These are phyloP conservation scores for Zaprionus camerounensis DNA, from an alignment of 1,140 invertebrate species.

Conservation along the genomic window DNA sequence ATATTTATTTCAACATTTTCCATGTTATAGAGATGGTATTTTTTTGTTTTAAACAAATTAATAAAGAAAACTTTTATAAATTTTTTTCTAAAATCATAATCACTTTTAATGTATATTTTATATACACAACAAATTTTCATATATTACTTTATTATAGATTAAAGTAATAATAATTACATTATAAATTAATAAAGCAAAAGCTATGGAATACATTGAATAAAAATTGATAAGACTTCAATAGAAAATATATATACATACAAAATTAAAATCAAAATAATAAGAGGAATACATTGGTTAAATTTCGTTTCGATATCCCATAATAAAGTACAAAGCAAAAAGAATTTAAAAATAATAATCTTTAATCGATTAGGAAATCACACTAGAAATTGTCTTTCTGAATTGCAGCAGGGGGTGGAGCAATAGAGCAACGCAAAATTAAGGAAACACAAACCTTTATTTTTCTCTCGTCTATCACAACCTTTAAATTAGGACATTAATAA, in stretches of 20 bases:
- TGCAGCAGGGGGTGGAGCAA: slow-evolving; percentile 13
- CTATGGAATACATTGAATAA: slow-evolving; percentile 58
- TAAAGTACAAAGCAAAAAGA: slow-evolving; percentile 43
- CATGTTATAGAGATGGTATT: neutral
- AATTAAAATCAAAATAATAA: slow-evolving; percentile 43
- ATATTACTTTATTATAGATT: slow-evolving; percentile 69
- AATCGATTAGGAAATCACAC: slow-evolving; percentile 55
- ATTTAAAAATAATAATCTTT: slow-evolving; percentile 45
- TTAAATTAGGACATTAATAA: slow-evolving; percentile 73
- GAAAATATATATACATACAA: slow-evolving; percentile 45
- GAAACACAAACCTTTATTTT: slow-evolving; percentile 62
- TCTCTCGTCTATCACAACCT: slow-evolving; percentile 76
- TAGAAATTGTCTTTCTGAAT: slow-evolving; percentile 54
- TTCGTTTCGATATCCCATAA: slow-evolving; percentile 35
- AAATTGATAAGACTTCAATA: slow-evolving; percentile 48
- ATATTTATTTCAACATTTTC: neutral
- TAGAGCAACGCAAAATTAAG: slow-evolving; percentile 62
- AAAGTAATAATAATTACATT: slow-evolving; percentile 74
- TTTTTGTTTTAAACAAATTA: slow-evolving; percentile 1
- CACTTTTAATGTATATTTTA: slow-evolving; percentile 80
- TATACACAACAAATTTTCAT: slow-evolving; percentile 79
- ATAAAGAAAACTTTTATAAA: slow-evolving; percentile 17
- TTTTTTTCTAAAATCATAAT: slow-evolving; percentile 62
- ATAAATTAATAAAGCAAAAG: slow-evolving; percentile 78
- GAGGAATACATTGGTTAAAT: slow-evolving; percentile 53